Percentiles rank a stretch among this genome's conserved stretches.
Conservation (phyloP, 2,797 vertebrate genomes). For the Pempheris klunzingeri region DNA sequence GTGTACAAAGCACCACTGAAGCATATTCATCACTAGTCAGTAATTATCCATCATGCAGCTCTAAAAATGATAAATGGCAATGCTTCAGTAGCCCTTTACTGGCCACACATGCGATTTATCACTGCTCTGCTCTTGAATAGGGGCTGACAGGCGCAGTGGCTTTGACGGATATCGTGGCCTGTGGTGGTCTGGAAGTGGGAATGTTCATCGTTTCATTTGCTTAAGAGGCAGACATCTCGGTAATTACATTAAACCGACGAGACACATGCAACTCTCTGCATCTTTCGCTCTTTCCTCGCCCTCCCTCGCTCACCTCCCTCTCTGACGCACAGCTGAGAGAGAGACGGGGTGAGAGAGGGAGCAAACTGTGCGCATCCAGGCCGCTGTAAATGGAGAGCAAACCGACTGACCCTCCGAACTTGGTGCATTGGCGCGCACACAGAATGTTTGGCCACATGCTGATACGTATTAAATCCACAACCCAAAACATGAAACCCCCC, state of each 20-base stretch:
- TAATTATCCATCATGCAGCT: constrained; percentile 15
- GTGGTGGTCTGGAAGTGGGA: constrained; percentile 57
- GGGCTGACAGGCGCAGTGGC: constrained; percentile 1
- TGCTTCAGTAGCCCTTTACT: neutral
- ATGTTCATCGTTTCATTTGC: constrained; percentile 68
- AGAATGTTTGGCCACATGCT: constrained; percentile 6
- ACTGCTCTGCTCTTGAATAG: constrained; percentile 14
- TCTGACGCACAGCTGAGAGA: constrained; percentile 48
- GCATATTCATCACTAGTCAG: neutral
- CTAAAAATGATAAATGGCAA: neutral
- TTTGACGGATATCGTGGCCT: constrained; percentile 11
- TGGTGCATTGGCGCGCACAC: constrained; percentile 49
- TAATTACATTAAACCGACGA: constrained; percentile 68
- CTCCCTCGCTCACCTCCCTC: constrained; percentile 18
- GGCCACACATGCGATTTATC: constrained; percentile 10
- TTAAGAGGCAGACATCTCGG: constrained; percentile 68
- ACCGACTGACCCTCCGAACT: constrained; percentile 44
- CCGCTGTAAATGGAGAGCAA: constrained; percentile 61
- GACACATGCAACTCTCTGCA: constrained; percentile 63
- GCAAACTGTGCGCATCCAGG: constrained; percentile 48
- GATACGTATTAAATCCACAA: neutral
- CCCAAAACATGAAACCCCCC: neutral
- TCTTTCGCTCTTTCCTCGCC: constrained; percentile 1
- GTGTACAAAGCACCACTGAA: constrained; percentile 8
- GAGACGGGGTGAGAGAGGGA: constrained; percentile 17